Base-by-base conservation (phyloP, 2,888 invertebrate species). In the Chalcis sispes region DNA sequence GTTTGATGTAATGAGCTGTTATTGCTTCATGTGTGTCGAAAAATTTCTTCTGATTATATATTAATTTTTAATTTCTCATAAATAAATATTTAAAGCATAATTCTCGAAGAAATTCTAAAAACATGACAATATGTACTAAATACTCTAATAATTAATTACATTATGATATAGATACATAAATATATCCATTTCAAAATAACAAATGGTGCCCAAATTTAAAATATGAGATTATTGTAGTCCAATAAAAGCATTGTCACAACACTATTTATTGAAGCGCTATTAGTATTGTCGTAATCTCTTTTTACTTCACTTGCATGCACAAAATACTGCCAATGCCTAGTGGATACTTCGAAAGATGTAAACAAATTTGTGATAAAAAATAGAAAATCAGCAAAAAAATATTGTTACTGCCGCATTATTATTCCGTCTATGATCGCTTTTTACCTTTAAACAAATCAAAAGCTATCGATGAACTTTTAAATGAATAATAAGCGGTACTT, bases 261-360 rank as follows among this genome's bases (percentile, higher is more conserved):
- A 72, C 66, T 77, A 77, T 56, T 23, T 67, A 70, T 54, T 65
- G n/a, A 65, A 59, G 42, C 42, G 25, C 58, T n/a, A 1, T 52
- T 69, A 73, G 58, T 59, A 59, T 73, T 59, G 40, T 56, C 15
- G 65, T 73, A 59, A 65, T 61, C 56, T 74, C 70, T 73, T 72
- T 69, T 69, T 59, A 77, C 52, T 77, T 71, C 42, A 69, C 52
- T 64, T 40, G 64, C 62, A 72, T 67, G 70, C 72, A 77, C 74
- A 77, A 75, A 72, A 71, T 77, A 77, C 64, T 77, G 72, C 64
- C 72, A 77, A 75, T 77, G 67, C 58, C 20, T 69, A 77, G 58
- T 66, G 46, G 20, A 72, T 15, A 71, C 23, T 74, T 70, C 42
- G 23, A 61, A 46, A 71, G 18, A 58, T 62, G 50, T 69, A 56